Conservation (phyloP, 2,888 invertebrate genomes). For the Malacosoma neustria region DNA sequence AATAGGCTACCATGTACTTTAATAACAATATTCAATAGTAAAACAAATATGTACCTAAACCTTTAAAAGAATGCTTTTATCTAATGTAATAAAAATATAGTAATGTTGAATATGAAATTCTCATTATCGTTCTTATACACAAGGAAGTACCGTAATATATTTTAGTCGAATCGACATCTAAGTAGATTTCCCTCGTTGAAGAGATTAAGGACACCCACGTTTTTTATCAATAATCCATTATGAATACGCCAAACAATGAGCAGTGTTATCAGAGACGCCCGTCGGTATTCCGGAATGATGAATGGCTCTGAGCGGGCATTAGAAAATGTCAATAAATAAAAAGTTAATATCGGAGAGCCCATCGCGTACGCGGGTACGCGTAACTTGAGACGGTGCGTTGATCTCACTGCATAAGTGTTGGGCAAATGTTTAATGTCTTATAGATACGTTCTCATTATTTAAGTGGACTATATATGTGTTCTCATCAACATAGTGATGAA, state of each 20-base stretch:
- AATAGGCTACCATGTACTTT: no score
- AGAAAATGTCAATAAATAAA: conserved; percentile 74
- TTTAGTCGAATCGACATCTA: conserved; percentile 46
- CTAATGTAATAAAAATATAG: no score
- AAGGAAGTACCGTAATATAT: conserved; percentile 30
- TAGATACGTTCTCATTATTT: neutral
- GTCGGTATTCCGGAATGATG: conserved; percentile 51
- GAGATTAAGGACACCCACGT: conserved; percentile 71
- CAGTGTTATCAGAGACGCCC: conserved; percentile 50
- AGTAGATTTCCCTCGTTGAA: conserved; percentile 41
- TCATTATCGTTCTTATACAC: no score
- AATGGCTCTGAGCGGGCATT: conserved; percentile 54
- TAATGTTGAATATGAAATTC: no score
- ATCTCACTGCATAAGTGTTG: neutral
- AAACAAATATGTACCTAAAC: no score
- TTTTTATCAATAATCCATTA: conserved; percentile 74
- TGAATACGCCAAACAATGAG: conserved; percentile 66
- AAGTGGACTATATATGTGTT: neutral
- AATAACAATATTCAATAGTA: no score
- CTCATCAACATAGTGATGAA: no score
- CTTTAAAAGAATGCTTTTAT: no score
- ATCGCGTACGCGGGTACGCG: conserved; percentile 25
- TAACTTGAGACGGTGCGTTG: neutral
- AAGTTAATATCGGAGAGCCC: conserved; percentile 54
- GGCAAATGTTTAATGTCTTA: neutral